Evolutionary conservation across 2,113 vertebrate species (phyloP).

Genomic region (Channa argus): DNA sequence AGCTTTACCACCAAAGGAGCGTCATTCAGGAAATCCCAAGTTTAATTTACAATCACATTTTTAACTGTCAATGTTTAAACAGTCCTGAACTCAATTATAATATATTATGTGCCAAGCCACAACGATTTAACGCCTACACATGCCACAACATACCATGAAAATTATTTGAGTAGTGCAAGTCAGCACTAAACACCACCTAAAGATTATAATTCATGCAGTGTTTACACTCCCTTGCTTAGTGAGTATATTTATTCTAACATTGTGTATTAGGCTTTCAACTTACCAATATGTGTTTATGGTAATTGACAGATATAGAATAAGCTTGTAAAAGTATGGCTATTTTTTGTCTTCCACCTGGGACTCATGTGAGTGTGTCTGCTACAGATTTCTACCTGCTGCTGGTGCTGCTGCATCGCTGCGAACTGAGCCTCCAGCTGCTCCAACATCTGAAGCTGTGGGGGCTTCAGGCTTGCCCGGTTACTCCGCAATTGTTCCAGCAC

Average conservation of each 20-base stretch:
- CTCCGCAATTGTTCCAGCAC: constrained; percentile 95
- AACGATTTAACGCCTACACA: background rate
- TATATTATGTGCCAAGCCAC: background rate
- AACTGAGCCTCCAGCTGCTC: constrained; percentile 98
- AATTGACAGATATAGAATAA: too few relatives aligned
- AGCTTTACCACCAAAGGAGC: background rate
- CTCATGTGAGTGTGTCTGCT: background rate
- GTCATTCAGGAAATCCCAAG: background rate
- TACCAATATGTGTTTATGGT: background rate
- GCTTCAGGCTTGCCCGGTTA: constrained; percentile 94
- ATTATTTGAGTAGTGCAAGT: background rate
- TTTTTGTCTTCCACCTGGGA: too few relatives aligned
- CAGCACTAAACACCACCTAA: background rate
- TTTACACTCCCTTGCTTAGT: constrained; percentile 7
- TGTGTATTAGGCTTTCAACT: background rate
- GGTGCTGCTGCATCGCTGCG: constrained; percentile 96
- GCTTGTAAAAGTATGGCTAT: too few relatives aligned
- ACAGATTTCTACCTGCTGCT: constrained; percentile 77
- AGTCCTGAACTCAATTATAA: background rate
- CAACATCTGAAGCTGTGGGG: constrained; percentile 94
- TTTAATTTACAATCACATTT: background rate
- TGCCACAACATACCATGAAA: background rate
- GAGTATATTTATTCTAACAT: constrained; percentile 12
- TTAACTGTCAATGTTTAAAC: background rate
- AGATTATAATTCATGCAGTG: constrained; percentile 3